Percentiles rank a stretch among this genome's conserved stretches.
phyloP scores from a whole-genome alignment of 2,797 vertebrate genomes.

The Bovichtus diacanthus region DNA sequence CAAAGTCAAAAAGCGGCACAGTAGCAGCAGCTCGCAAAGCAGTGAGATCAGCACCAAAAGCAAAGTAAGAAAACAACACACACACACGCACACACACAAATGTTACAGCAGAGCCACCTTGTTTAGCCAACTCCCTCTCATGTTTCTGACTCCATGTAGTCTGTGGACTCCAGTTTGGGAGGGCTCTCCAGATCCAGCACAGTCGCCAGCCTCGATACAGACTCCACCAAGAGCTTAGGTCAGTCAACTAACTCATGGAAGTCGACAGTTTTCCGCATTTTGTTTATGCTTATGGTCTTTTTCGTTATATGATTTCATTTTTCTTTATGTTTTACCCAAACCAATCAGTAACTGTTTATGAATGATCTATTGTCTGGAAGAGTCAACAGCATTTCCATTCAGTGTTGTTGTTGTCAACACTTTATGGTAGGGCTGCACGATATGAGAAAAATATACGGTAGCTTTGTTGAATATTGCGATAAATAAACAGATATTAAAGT shows the following conservation, averaged over 20 bases:
- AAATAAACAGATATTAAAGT: no score
- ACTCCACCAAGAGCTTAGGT: constrained; percentile 98
- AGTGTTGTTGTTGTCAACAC: constrained; percentile 55
- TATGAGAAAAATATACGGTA: no score
- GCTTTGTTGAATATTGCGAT: no score
- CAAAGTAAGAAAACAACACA: constrained; percentile 86
- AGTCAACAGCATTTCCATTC: constrained; percentile 46
- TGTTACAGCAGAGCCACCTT: background rate
- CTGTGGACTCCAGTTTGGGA: constrained; percentile 97
- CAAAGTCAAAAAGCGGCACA: constrained; percentile 98
- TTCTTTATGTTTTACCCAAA: constrained; percentile 47
- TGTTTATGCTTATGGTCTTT: constrained; percentile 33
- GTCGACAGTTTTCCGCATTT: fast-evolving
- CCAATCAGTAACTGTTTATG: constrained; percentile 37
- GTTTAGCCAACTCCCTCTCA: background rate
- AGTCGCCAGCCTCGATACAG: constrained; percentile 97
- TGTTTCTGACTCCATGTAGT: constrained; percentile 79
- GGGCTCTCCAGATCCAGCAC: constrained; percentile 98
- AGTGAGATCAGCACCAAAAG: constrained; percentile 99
- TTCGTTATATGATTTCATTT: constrained; percentile 58
- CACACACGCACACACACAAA: background rate
- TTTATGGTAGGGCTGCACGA: no score
- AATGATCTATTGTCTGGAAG: constrained; percentile 46
- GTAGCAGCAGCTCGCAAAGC: constrained; percentile 98
- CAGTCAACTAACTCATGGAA: background rate